Evolutionary conservation across 2,113 vertebrate genomes (phyloP), one percentile per base, ranked within the genome.

Genomic region (Cyprinus carpio): DNA sequence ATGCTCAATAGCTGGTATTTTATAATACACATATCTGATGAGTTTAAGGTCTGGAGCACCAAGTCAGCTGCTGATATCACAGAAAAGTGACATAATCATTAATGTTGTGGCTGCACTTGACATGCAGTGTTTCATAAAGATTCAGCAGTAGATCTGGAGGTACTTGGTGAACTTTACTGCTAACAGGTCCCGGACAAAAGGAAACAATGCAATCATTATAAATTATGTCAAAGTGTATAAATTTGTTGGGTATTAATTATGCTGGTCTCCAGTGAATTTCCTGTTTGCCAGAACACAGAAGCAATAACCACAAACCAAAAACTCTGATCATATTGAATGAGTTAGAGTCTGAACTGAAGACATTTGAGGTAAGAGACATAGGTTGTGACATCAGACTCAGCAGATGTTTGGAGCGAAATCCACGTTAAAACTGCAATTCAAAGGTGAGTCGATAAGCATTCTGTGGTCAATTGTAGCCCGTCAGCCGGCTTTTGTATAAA

Each of bases 61-160:
- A 43, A 23, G n/a, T 56, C 62, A 60, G 23, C 49, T 75, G 46
- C 25, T 83, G 58, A 29, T 88, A 88, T 82, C 89, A 88, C 25
- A 87, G 31, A 29, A 90, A 75, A 15, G 15, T 43, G 4, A 75
- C 6, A 62, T n/a, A n/a, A n/a, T 58, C 65, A 0, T 4, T 0
- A 34, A 69, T 49, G 23, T 54, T 65, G 46, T 88, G 85, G 10
- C 12, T 80, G 43, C 89, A 88, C 15, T 43, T 81, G 37, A 81
- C 8, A 18, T 80, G 2, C 23, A 80, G 29, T 27, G n/a, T 64
- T 37, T 40, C 58, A 12, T 64, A 6, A 25, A 20, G 43, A 29
- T 46, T 46, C n/a, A 67, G 0, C 4, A 65, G 78, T 9, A 64
- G 23, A 67, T 81, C 34, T 49, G 4, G 37, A 18, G 60, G 79